These are phyloP conservation scores for Pyralis farinalis DNA, from an alignment of 2,888 invertebrate genomes.

Conservation along the genomic window DNA sequence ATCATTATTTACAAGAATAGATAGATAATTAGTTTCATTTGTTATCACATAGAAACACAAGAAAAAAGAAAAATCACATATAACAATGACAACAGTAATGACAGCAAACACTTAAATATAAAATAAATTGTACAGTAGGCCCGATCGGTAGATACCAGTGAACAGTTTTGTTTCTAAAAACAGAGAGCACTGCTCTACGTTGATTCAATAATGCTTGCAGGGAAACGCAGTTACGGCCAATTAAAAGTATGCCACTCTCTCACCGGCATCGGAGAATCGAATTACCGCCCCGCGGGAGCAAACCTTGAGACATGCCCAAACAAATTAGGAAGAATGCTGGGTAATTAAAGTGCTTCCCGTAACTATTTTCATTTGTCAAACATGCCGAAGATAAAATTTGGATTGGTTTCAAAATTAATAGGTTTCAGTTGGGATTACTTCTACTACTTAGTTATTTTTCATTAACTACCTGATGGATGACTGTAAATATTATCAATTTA, in stretches of 20 bases:
- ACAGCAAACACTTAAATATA: too few relatives aligned
- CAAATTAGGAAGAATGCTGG: conserved; percentile 56
- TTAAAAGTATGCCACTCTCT: conserved; percentile 77
- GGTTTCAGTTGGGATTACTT: neutral
- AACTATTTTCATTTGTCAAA: conserved; percentile 49
- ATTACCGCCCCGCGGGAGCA: conserved; percentile 49
- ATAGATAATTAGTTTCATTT: too few relatives aligned
- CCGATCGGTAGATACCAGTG: too few relatives aligned
- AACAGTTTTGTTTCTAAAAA: conserved; percentile 45
- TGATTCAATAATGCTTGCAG: conserved; percentile 77
- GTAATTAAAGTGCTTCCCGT: conserved; percentile 47
- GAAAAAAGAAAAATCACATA: too few relatives aligned
- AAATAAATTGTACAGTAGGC: too few relatives aligned
- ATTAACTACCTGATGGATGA: too few relatives aligned
- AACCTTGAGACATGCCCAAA: conserved; percentile 54
- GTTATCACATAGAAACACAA: too few relatives aligned
- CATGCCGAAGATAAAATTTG: conserved; percentile 10
- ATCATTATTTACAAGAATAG: too few relatives aligned
- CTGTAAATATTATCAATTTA: too few relatives aligned
- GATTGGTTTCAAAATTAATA: neutral
- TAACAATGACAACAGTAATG: too few relatives aligned
- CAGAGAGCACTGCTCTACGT: conserved; percentile 50
- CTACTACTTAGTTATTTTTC: too few relatives aligned
- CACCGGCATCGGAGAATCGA: conserved; percentile 60
- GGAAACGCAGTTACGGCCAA: conserved; percentile 76